Evolutionary conservation across 2,113 vertebrate species (phyloP), one percentile per base, ranked within the genome.

Genomic region (Thermophis baileyi): DNA sequence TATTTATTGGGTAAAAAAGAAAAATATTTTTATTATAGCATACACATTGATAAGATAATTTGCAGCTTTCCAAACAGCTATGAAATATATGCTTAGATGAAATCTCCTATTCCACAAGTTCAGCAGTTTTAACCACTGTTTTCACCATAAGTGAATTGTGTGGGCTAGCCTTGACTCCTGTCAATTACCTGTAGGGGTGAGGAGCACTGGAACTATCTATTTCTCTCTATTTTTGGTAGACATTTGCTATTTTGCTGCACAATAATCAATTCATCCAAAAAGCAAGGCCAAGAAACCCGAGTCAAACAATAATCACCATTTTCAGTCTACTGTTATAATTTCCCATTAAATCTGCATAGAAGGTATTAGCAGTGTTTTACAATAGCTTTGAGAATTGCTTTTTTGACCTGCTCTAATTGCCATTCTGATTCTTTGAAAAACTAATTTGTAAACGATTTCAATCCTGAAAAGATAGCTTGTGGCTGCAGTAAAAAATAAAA

Each of bases 291-390:
- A 96, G 92, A 96, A 97, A 92, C 50, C 90, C 51, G 88, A 96
- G 88, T 93, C 93, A 96, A 93, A 94, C 35, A 93, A 94, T 96
- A 96, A 94, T 95, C 95, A 94, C 89, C 85, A 96, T 94, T 97
- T 97, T 92, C 91, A 95, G 85, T 81, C 69, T 54, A 12, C 87
- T 93, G 87, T 18, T 95, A 81, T 91, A 86, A 87, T 94, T 96
- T 96, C 95, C 96, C 93, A 92, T 96, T 95, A 96, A 95, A 95
- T 90, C 50, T 69, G 27, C 91, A 94, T 20, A 97, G 95, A 94
- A 98, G 97, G 98, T 98, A 98, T 98, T 98, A 98, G 95, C 94
- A 95, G 93, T 95, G 96, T 98, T 97, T 96, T 98, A 98, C 95
- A 96, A 96, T 95, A 98, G 97, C 97, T 98, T 95, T 95, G 95